Conservation (phyloP, 1,140 invertebrate genomes). For the Paramacrobiotus metropolitanus region DNA sequence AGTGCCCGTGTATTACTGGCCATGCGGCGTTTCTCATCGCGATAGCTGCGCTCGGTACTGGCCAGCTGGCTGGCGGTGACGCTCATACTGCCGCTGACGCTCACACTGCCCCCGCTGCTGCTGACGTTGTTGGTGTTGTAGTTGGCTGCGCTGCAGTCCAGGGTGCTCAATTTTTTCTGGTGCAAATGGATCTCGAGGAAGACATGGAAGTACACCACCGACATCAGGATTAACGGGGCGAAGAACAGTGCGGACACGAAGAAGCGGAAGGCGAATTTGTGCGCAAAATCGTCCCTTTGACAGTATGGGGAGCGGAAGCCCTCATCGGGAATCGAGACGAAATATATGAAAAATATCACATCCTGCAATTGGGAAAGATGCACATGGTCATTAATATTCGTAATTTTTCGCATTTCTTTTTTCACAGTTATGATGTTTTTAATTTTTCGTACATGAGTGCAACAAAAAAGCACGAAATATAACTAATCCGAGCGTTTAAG, state of each 20-base stretch:
- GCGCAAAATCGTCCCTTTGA: constrained; percentile 24
- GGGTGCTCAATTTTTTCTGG: constrained; percentile 15
- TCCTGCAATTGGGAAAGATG: too few relatives aligned
- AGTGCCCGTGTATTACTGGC: constrained; percentile 34
- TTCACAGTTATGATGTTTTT: too few relatives aligned
- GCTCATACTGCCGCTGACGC: neutral
- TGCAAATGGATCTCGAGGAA: constrained; percentile 30
- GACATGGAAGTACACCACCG: constrained; percentile 33
- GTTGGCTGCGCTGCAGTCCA: too few relatives aligned
- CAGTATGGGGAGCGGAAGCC: constrained; percentile 22
- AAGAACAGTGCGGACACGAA: constrained; percentile 21
- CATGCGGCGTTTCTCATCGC: constrained; percentile 1
- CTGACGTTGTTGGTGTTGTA: too few relatives aligned
- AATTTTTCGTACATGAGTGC: too few relatives aligned
- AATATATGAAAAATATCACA: constrained; percentile 29
- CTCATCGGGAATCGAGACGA: constrained; percentile 23
- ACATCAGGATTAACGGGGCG: constrained; percentile 29
- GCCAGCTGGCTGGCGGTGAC: too few relatives aligned
- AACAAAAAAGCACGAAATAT: too few relatives aligned
- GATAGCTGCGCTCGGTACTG: too few relatives aligned
- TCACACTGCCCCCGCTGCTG: too few relatives aligned
- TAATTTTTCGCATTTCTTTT: too few relatives aligned
- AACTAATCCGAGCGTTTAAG: too few relatives aligned
- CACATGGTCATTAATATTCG: too few relatives aligned
- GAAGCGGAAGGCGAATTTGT: constrained; percentile 25